Conservation (phyloP, 2,888 invertebrate species). For the Heteropelma amictum region DNA sequence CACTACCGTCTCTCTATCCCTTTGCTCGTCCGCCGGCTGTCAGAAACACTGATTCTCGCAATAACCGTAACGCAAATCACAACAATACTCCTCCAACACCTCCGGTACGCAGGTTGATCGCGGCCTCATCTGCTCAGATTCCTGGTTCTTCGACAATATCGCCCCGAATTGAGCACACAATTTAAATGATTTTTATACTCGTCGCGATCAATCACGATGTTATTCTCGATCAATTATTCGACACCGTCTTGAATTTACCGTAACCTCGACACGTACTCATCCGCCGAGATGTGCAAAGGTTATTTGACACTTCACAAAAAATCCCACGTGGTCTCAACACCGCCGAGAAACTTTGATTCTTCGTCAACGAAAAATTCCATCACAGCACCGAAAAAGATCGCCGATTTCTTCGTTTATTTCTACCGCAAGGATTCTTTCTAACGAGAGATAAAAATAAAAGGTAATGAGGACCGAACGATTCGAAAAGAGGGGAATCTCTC, state of each 20-base stretch:
- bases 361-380: slow-evolving; percentile 46
- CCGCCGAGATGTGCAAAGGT: too few species aligned
- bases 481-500: slow-evolving; percentile 6
- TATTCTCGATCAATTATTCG: not conserved
- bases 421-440: not conserved
- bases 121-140: slow-evolving; percentile 72
- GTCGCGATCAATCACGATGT: too few species aligned
- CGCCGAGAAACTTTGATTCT: slow-evolving; percentile 38
- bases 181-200: not conserved
- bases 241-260: not conserved
- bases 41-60: slow-evolving; percentile 73
- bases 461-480: too few species aligned
- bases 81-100: slow-evolving; percentile 72
- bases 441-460: too few species aligned
- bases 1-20: slow-evolving; percentile 74
- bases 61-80: slow-evolving; percentile 68
- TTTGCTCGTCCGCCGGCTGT: slow-evolving; percentile 73
- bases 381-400: slow-evolving; percentile 28
- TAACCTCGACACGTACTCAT: not conserved
- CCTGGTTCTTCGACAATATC: slow-evolving; percentile 25
- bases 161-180: not conserved
- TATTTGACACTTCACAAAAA: slow-evolving; percentile 45
- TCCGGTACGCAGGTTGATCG: slow-evolving; percentile 72
- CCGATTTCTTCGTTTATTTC: not conserved
- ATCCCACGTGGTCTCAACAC: slow-evolving; percentile 50